Base-by-base conservation (phyloP, 2,888 invertebrate genomes). In the Euzophera pinguis region DNA sequence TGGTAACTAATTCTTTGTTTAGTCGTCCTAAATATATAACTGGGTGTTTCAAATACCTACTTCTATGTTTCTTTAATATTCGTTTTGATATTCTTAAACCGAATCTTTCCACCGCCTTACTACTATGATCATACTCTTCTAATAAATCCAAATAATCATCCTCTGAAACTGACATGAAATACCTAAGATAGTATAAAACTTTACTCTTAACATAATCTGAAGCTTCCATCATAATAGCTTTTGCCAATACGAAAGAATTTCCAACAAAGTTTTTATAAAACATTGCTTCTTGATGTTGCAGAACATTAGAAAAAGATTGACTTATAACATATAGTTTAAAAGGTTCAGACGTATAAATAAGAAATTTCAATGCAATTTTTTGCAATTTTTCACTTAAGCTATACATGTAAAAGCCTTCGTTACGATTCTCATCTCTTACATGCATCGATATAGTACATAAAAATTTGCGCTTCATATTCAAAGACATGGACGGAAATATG, bases 401-500 rank as follows among this genome's bases (percentile, higher is more conserved):
- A 55, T 79, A 84, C 8, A 67, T 62, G 50, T 69, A 78, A 58
- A 84, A 86, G 3, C 52, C 50, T 10, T 55, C 54, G 9, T 69
- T 62, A 52, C 81, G 69, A 0, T 58, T 48, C 58, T 71, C 66
- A 57, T 70, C 65, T 53, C 56, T 71, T 1, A 84, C 14, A 47
- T 75, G 37, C 2, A 55, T 54, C 1, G 78, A 69, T 55, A 80
- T 64, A 1, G 62, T 57, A 12, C 64, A 61, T 6, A 86, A 57
- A 17, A 78, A 56, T 52, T 81, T 84, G 34, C 67, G 74, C 53
- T 71, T 81, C 76, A 82, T 80, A 69, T 78, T 81, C 1, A 59
- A 51, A 1, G 86, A 81, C 80, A 84, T 83, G 0, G 55, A 63
- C 3, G 85, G 79, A 54, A 85, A 80, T 17, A 85, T 58, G 39